These are phyloP conservation scores for Etia nguti DNA, from an alignment of 2,113 vertebrate genomes.

Conservation along the genomic window DNA sequence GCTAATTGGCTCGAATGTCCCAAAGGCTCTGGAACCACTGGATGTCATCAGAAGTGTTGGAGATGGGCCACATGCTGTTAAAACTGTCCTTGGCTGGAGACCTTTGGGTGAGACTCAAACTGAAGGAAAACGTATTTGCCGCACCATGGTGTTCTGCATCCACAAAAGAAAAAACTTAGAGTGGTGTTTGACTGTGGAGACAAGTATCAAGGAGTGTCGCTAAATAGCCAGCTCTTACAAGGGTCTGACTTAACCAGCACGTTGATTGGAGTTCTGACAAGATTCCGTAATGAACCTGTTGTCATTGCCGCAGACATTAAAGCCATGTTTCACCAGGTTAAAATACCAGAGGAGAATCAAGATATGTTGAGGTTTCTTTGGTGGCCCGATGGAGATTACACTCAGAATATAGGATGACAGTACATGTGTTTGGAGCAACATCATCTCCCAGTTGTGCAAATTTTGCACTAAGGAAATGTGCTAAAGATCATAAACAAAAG, in stretches of 20 bases:
- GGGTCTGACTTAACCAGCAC: not conserved
- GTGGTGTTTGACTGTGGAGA: not conserved
- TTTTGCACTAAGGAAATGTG: not conserved
- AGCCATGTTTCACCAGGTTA: not conserved
- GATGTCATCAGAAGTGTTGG: too few species aligned
- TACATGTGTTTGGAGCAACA: not conserved
- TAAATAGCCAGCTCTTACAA: not conserved
- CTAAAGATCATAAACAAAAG: not conserved
- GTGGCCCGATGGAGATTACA: not conserved
- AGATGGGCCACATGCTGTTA: too few species aligned
- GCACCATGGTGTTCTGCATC: not conserved
- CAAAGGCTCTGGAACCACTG: too few species aligned
- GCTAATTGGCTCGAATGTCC: too few species aligned
- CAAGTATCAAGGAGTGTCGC: accelerated
- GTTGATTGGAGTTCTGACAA: not conserved
- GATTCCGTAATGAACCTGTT: not conserved
- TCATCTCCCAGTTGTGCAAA: not conserved
- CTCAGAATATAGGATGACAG: not conserved
- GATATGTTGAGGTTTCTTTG: not conserved
- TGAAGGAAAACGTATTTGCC: not conserved
- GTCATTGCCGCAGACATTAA: not conserved
- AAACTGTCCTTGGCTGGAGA: too few species aligned
- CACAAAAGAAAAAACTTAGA: accelerated
- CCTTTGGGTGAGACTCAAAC: too few species aligned
- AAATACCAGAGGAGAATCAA: not conserved